Evolutionary conservation across 2,797 vertebrate species (phyloP), one percentile per base, ranked within the genome.

Genomic region (Ctenosaura bakeri): DNA sequence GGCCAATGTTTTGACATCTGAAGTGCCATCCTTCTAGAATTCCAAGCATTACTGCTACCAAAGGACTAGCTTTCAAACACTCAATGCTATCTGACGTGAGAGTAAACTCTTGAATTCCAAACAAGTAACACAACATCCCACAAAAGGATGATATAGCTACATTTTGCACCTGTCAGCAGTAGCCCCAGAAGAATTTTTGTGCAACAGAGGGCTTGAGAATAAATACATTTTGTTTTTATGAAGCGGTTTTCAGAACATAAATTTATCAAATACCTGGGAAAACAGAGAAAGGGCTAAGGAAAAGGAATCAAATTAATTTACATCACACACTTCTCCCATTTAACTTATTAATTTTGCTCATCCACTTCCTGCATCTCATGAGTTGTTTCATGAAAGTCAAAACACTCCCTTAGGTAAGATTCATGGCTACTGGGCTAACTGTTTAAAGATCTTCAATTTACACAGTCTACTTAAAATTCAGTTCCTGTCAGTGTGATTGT

Each of bases 81-180:
- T 93, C 83, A 86, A 93, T 83, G 82, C 84, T 92, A 22, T 74
- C 89, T 95, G 90, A 91, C 88, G 93, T 91, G 85, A 96, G 83
- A 93, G 82, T 92, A 95, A 95, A 92, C n/a, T 94, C 94, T 87
- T 93, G 88, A 94, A 95, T 95, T 92, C 54, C 90, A 91, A 94
- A 93, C 79, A 91, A 95, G 38, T 89, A 88, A 91, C 90, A 84
- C 90, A 93, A 93, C 62, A 84, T 91, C 90, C 81, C 90, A 73
- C 84, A 88, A 93, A 96, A 94, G 89, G 38, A 93, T 86, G 87
- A 82, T 92, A 69, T 74, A 22, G 88, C 46, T 87, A 32, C 88
- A 83, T 56, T 29, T 59, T 78, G 50, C 77, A 46, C 52, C 22
- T 95, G 87, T 73, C 90, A 95, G 20, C 32, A 92, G 86, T 83